These are phyloP conservation scores for Leucozona laternaria DNA, from an alignment of 2,888 invertebrate species.

Conservation along the genomic window DNA sequence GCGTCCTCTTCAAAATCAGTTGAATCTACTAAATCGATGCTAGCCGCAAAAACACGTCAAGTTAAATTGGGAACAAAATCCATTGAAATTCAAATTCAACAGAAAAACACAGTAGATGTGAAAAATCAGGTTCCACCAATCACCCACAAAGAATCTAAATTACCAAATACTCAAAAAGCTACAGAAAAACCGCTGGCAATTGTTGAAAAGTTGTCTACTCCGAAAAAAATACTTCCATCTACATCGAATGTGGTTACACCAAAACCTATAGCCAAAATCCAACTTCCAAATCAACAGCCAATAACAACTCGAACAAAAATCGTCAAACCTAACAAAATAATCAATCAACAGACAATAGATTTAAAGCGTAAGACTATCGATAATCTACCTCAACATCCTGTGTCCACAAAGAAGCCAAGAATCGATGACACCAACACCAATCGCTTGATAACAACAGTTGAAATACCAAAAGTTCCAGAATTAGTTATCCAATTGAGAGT, in stretches of 20 bases:
- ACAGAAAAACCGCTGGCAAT: background rate
- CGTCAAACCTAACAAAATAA: slow-evolving; percentile 82
- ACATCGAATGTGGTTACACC: background rate
- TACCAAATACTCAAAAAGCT: background rate
- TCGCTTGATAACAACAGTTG: slow-evolving; percentile 79
- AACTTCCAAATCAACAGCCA: background rate
- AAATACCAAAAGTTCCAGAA: slow-evolving; percentile 79
- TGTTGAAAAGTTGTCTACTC: background rate
- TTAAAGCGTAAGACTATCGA: slow-evolving; percentile 77
- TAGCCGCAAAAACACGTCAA: background rate
- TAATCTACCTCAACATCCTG: background rate
- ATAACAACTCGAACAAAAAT: slow-evolving; percentile 78
- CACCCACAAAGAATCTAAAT: background rate
- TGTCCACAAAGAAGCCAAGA: slow-evolving; percentile 43
- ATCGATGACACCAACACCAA: slow-evolving; percentile 64
- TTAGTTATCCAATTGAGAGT: slow-evolving; percentile 79
- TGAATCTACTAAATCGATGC: background rate
- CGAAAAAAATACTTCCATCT: background rate
- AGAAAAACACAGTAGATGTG: background rate
- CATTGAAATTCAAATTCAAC: background rate
- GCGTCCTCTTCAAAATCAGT: background rate
- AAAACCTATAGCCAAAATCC: background rate
- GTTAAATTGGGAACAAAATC: background rate
- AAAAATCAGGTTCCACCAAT: background rate
- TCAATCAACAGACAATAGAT: slow-evolving; percentile 78